A percentile compares a stretch with the other conserved stretches of the same genome.
phyloP scores from a whole-genome alignment of 2,797 vertebrate genomes.

The Sciaenops ocellatus region DNA sequence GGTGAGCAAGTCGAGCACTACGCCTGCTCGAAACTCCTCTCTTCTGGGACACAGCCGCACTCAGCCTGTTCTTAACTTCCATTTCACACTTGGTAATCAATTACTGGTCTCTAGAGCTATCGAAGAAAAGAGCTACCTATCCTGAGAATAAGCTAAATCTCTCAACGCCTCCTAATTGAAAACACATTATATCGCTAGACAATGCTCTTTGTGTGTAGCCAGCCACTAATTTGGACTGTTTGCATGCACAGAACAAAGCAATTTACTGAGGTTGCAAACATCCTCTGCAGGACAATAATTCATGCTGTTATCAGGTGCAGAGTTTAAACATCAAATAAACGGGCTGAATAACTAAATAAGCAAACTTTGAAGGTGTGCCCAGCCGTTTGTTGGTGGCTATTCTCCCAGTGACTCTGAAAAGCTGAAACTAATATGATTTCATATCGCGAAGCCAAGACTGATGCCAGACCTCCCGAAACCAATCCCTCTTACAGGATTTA shows the following conservation, averaged over 20 bases:
- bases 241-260: constrained; percentile 82
- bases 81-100: constrained; percentile 84
- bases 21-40: constrained; percentile 46
- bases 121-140: constrained; percentile 73
- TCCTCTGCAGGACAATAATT: constrained; percentile 80
- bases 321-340: constrained; percentile 82
- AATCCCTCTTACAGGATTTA: constrained; percentile 85
- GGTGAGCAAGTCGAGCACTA: constrained; percentile 33
- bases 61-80: constrained; percentile 71
- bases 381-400: constrained; percentile 73
- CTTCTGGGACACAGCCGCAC: constrained; percentile 64
- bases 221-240: constrained; percentile 81
- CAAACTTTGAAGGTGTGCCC: constrained; percentile 79
- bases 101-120: constrained; percentile 77
- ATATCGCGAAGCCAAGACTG: constrained; percentile 78
- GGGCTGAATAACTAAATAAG: constrained; percentile 82
- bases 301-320: constrained; percentile 78
- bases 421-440: constrained; percentile 86
- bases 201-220: constrained; percentile 81
- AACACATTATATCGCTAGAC: constrained; percentile 81
- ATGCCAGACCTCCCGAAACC: constrained; percentile 80
- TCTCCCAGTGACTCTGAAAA: constrained; percentile 76
- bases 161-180: constrained; percentile 81
- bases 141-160: constrained; percentile 76
- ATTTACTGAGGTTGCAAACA: constrained; percentile 83